phyloP scores from a whole-genome alignment of 2,113 vertebrate genomes.

The Melanerpes formicivorus region DNA sequence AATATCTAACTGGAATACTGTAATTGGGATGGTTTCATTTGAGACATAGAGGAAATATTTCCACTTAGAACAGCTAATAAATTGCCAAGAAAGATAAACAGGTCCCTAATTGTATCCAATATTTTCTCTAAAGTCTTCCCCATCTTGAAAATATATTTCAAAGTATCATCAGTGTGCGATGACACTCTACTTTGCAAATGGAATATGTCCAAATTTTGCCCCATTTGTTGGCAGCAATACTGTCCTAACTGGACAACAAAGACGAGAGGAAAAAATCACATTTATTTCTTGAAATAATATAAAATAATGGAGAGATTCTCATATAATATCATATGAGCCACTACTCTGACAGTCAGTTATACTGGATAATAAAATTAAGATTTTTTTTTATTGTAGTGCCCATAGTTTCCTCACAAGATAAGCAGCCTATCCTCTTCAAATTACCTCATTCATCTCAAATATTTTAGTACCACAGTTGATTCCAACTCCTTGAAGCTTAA shows the following conservation, averaged over 20 bases:
- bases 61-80: constrained; percentile 5
- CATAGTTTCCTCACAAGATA: neutral
- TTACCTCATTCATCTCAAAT: neutral
- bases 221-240: neutral
- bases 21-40: neutral
- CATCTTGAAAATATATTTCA: neutral
- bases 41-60: neutral
- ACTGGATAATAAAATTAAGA: neutral
- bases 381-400: neutral
- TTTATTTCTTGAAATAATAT: neutral
- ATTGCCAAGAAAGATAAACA: neutral
- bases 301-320: neutral
- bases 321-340: neutral
- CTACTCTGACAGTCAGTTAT: neutral
- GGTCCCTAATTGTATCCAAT: neutral
- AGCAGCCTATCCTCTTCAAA: neutral
- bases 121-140: neutral
- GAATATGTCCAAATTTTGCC: neutral
- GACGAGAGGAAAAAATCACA: neutral
- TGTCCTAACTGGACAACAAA: neutral
- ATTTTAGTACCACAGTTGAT: neutral
- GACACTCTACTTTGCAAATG: neutral
- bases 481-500: neutral
- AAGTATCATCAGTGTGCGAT: neutral
- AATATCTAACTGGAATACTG: constrained; percentile 5